Percentiles rank a stretch among this genome's conserved stretches.
Evolutionary conservation across 2,113 vertebrate genomes (phyloP).

Genomic region (Beaufortia kweichowensis): DNA sequence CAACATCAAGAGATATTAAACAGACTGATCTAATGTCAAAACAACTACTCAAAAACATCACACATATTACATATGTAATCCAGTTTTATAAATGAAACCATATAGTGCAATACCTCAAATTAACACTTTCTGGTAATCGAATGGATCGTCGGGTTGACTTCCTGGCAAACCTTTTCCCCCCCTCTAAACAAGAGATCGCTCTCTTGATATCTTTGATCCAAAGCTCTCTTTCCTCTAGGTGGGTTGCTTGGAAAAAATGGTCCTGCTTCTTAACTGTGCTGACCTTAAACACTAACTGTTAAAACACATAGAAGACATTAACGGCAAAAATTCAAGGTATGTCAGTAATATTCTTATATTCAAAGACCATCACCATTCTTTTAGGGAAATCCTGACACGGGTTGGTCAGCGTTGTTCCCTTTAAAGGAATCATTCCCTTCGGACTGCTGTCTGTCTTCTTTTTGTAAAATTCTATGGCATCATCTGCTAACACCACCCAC

Average conservation of each 20-base stretch:
- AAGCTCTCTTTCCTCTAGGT: constrained; percentile 88
- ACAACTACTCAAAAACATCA: background rate
- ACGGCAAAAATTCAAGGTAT: background rate
- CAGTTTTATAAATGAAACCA: background rate
- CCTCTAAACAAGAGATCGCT: constrained; percentile 79
- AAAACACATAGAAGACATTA: constrained; percentile 7
- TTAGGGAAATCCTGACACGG: constrained; percentile 91
- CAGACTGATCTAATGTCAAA: background rate
- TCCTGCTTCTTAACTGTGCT: constrained; percentile 86
- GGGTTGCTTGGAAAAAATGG: constrained; percentile 93
- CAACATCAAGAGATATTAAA: background rate
- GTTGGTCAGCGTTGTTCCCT: constrained; percentile 79
- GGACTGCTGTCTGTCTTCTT: constrained; percentile 87
- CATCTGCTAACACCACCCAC: constrained; percentile 92
- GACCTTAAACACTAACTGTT: constrained; percentile 91
- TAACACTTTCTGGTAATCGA: constrained; percentile 84
- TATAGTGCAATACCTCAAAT: constrained; percentile 76
- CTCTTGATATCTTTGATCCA: constrained; percentile 93
- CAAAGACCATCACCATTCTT: constrained; percentile 75
- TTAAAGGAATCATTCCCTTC: constrained; percentile 95
- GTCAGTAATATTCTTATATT: background rate
- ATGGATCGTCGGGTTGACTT: constrained; percentile 92
- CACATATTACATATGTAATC: background rate
- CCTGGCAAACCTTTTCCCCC: constrained; percentile 87
- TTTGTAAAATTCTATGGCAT: constrained; percentile 92